A percentile compares a stretch with the other conserved stretches of the same genome.
Evolutionary conservation across 2,113 vertebrate species (phyloP).

Genomic region (Tragelaphus buxtoni): DNA sequence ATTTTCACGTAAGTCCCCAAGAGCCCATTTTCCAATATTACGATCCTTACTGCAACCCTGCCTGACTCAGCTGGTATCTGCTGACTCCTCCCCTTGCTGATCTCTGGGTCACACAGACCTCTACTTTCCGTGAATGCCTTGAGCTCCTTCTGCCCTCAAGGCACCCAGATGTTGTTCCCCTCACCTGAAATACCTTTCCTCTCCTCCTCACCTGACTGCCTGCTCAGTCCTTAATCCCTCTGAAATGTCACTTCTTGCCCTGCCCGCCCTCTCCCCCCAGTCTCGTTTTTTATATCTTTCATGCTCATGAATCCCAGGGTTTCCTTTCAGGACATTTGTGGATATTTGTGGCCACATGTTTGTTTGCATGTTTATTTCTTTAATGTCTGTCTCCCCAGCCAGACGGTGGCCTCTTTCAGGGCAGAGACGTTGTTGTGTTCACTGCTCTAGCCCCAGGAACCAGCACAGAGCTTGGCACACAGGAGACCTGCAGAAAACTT

Average conservation of each 20-base stretch:
- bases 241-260: background rate
- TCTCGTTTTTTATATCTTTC: background rate
- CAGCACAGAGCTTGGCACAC: background rate
- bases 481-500: background rate
- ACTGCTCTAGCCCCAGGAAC: background rate
- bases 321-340: background rate
- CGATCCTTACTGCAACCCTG: background rate
- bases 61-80: no score
- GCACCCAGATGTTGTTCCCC: background rate
- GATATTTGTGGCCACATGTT: background rate
- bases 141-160: background rate
- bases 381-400: background rate
- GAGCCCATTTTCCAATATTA: background rate
- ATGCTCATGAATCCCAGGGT: rapidly evolving
- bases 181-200: no score
- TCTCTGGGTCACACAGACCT: background rate
- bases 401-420: background rate
- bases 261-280: background rate
- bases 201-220: background rate
- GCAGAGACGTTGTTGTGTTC: background rate
- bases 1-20: background rate
- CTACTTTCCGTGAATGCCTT: rapidly evolving
- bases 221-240: background rate
- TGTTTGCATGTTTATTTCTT: slow-evolving; percentile 26
- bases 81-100: background rate